Evolutionary conservation across 2,797 vertebrate genomes (phyloP).

Genomic region (Acridotheres tristis): DNA sequence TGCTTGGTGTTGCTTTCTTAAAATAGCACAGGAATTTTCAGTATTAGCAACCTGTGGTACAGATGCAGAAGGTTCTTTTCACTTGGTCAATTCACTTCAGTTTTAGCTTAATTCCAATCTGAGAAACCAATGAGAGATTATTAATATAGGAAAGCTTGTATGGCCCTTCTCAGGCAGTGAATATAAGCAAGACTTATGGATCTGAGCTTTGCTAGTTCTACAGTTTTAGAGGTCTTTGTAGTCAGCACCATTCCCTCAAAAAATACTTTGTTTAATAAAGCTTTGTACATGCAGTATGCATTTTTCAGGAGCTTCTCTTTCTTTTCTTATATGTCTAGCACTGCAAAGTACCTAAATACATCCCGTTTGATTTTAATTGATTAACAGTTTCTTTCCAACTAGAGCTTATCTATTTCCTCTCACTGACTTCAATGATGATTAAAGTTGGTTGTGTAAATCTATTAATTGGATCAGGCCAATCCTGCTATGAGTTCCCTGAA

Average conservation of each 20-base stretch:
- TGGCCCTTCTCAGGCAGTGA: not conserved
- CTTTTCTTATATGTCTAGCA: not conserved
- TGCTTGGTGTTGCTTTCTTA: not conserved
- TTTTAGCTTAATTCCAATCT: not conserved
- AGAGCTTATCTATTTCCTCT: constrained; percentile 21
- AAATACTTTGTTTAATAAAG: not conserved
- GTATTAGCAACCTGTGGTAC: not conserved
- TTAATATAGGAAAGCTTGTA: not conserved
- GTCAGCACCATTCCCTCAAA: not conserved
- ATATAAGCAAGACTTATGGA: not conserved
- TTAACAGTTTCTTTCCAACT: not conserved
- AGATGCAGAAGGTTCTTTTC: not conserved
- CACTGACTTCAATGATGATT: not conserved
- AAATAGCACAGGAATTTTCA: not conserved
- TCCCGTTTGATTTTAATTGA: constrained; percentile 35
- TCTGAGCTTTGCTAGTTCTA: not conserved
- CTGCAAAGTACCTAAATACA: not conserved
- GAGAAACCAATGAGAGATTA: not conserved
- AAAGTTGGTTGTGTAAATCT: not conserved
- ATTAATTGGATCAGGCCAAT: not conserved
- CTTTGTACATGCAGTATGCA: not conserved
- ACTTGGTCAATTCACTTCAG: fast-evolving
- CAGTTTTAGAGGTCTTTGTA: not conserved
- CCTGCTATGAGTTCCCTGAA: not conserved
- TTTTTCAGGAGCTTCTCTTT: not conserved